phyloP scores from a whole-genome alignment of 2,113 vertebrate genomes.

The Apeltes quadracus region DNA sequence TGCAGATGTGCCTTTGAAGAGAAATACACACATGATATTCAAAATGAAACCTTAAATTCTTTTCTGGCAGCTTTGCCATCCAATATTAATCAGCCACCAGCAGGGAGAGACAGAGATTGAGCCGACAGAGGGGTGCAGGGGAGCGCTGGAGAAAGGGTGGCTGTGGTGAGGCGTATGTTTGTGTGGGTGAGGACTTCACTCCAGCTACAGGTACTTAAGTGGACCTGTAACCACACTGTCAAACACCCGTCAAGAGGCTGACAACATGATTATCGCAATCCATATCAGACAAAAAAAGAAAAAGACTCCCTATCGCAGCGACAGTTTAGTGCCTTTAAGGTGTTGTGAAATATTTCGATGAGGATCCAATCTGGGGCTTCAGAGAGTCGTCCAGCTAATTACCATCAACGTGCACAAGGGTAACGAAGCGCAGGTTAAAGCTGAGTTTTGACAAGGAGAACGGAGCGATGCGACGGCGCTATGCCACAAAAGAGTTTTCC shows the following conservation, averaged over 20 bases:
- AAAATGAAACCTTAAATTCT: constrained; percentile 30
- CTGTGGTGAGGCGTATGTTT: neutral
- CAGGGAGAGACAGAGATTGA: constrained; percentile 57
- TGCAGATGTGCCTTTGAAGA: constrained; percentile 10
- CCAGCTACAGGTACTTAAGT: constrained; percentile 38
- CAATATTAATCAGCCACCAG: constrained; percentile 70
- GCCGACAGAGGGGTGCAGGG: constrained; percentile 10
- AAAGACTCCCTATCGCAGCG: neutral
- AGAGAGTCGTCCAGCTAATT: constrained; percentile 21
- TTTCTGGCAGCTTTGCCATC: constrained; percentile 35
- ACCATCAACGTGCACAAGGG: neutral
- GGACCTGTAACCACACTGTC: constrained; percentile 44
- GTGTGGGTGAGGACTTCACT: constrained; percentile 37
- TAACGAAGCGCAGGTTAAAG: neutral
- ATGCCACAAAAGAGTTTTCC: neutral
- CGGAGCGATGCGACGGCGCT: neutral
- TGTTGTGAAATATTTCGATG: constrained; percentile 29
- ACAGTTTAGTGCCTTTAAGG: constrained; percentile 6
- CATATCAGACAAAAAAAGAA: constrained; percentile 30
- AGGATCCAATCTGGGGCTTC: constrained; percentile 8
- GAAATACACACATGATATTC: constrained; percentile 27
- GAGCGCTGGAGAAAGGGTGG: neutral
- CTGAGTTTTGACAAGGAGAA: neutral
- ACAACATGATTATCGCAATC: constrained; percentile 31
- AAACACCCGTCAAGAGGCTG: constrained; percentile 54